Evolutionary conservation across 2,888 invertebrate species (phyloP), one percentile per base, ranked within the genome.

Genomic region (Tortrix viridana): DNA sequence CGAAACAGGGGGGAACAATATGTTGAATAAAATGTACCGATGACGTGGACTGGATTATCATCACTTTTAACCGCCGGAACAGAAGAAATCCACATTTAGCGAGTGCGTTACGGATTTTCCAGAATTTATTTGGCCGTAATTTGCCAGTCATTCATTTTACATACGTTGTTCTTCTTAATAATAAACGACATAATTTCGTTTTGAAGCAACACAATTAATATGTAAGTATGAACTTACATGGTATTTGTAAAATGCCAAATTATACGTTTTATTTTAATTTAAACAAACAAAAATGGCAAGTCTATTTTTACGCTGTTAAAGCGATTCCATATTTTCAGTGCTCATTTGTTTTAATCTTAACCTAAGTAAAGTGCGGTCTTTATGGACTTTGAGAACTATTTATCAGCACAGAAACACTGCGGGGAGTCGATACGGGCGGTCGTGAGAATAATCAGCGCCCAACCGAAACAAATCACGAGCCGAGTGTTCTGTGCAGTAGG

Each of bases 361-460:
- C 26, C 9, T 12, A 32, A 43, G 32, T 58, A 23, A 48, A 23
- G 23, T 48, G 14, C n/a, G 16, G n/a, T 14, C n/a, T 22, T 23
- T 48, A 23, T 26, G 23, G n/a, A 23, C 48, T 22, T 48, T 22
- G 22, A 48, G 14, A 23, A n/a, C 23, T 48, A 47, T 47, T 22
- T 47, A 47, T 47, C 14, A 47, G 14, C 47, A 14, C 48, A 23
- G 22, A 48, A 43, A 18, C 54, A 23, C 23, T 18, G 54, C 43
- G 6, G 54, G 54, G 23, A 16, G 53, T 22, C 22, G 32, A 32
- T 16, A 14, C 20, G 19, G 18, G 3, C 54, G 22, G 54, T 20
- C 54, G 43, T 43, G 43, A 18, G 54, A 54, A 54, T 54, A 54
- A 54, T 54, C 54, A 54, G 54, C 43, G 54, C 43, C 18, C 18